Conservation (phyloP, 2,113 vertebrate genomes). For the Syrrhaptes paradoxus region DNA sequence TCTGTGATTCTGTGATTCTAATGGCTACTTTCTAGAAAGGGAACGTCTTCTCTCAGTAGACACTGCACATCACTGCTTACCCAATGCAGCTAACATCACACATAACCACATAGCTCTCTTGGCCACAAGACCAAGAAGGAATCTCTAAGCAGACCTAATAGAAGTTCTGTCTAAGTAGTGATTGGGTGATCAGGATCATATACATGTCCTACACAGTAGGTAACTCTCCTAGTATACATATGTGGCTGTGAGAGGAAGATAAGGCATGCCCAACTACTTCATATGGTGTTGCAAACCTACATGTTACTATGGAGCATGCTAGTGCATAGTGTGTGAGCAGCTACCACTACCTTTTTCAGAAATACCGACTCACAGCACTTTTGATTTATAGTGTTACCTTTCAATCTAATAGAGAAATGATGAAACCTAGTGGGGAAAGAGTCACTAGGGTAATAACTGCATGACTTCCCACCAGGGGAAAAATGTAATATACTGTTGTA, state of each 20-base stretch:
- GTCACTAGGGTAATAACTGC: neutral
- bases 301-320: neutral
- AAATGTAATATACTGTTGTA: neutral
- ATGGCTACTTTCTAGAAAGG: neutral
- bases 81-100: accelerated
- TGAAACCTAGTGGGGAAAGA: neutral
- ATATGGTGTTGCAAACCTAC: neutral
- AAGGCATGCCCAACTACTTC: neutral
- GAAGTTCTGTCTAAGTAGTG: neutral
- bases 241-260: neutral
- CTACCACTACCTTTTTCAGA: neutral
- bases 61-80: neutral
- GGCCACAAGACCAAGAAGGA: neutral
- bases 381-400: neutral
- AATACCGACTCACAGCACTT: neutral
- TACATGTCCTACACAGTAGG: neutral
- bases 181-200: accelerated
- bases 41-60: neutral
- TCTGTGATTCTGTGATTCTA: neutral
- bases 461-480: neutral
- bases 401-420: neutral
- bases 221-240: neutral
- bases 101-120: neutral
- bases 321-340: neutral
- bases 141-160: neutral